Evolutionary conservation across 2,113 vertebrate species (phyloP).

Genomic region (Melanerpes formicivorus): DNA sequence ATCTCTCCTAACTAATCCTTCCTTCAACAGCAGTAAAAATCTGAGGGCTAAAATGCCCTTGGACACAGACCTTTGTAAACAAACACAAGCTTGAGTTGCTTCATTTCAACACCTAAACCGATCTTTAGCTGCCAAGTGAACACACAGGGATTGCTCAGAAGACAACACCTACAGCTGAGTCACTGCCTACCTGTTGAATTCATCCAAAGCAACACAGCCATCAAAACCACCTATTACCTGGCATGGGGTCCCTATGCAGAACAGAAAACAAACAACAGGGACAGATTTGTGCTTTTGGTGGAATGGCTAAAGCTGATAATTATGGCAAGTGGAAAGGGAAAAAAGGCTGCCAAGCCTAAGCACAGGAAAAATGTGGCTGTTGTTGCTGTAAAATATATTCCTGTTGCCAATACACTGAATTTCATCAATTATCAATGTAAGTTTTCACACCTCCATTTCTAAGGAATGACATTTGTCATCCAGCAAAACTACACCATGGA

Average conservation of each 20-base stretch:
- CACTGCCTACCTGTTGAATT: not conserved
- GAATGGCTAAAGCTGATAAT: not conserved
- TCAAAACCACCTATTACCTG: not conserved
- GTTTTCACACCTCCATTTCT: conserved; percentile 30
- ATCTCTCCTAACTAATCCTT: conserved; percentile 13
- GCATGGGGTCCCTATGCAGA: not conserved
- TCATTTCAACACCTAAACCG: not conserved
- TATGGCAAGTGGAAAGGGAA: not conserved
- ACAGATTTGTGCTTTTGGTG: not conserved
- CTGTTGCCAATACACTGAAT: not conserved
- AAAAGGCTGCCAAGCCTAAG: not conserved
- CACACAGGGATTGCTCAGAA: not conserved
- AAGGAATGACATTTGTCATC: conserved; percentile 25
- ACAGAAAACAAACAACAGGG: not conserved
- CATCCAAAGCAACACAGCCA: not conserved
- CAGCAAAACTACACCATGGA: not conserved
- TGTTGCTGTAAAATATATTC: not conserved
- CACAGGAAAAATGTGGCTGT: not conserved
- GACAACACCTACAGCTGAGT: not conserved
- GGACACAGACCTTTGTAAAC: not conserved
- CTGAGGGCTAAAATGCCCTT: not conserved
- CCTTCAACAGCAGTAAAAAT: not conserved
- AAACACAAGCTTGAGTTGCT: not conserved
- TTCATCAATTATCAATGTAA: not conserved
- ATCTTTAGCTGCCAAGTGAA: conserved; percentile 4